Base-by-base conservation (phyloP, 2,113 vertebrate genomes). In the Talpa occidentalis region DNA sequence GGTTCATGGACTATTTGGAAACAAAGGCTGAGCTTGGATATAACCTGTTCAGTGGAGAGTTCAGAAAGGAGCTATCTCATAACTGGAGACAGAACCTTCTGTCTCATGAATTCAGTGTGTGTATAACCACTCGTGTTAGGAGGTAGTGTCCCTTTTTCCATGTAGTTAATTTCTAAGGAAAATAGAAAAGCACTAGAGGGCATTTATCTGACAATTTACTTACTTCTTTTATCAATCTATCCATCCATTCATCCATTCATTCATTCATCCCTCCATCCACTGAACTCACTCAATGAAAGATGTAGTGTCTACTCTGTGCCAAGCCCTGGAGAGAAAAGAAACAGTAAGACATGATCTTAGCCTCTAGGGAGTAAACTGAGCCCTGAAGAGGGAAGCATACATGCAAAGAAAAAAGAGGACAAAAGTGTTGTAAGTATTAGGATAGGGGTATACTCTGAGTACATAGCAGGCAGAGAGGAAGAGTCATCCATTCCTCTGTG, bases 381-480 rank as follows among this genome's bases (percentile, higher is more conserved):
- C 3, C 59, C 62, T 64, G 6, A 76, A 52, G 19, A 73, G 10
- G 66, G 30, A 93, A 56, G 10, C 11, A 40, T 37, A 54, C 21
- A 52, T 22, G 15, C 22, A 70, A 69, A 9, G 59, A 3, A 88
- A 84, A n/a, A 62, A 76, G 49, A 16, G 28, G 4, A 37, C 21
- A 64, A 54, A 88, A 44, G 40, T 30, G 17, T 35, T 72, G 15
- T 7, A 44, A 12, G 5, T 56, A 17, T 15, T 64, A 32, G n/a
- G 26, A 59, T 9, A 49, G 28, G 19, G 16, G 10, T 84, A 16
- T 59, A 16, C 49, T 74, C 42, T 49, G 28, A 44, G 22, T 32
- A 2, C 0, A 15, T 7, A 9, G 35, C n/a, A 84, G 11, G 21
- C 11, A 32, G 0, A 37, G 30, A 30, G 21, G 6, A 40, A 11